Evolutionary conservation across 1,140 invertebrate species (phyloP).

Genomic region (Philaenus spumarius): DNA sequence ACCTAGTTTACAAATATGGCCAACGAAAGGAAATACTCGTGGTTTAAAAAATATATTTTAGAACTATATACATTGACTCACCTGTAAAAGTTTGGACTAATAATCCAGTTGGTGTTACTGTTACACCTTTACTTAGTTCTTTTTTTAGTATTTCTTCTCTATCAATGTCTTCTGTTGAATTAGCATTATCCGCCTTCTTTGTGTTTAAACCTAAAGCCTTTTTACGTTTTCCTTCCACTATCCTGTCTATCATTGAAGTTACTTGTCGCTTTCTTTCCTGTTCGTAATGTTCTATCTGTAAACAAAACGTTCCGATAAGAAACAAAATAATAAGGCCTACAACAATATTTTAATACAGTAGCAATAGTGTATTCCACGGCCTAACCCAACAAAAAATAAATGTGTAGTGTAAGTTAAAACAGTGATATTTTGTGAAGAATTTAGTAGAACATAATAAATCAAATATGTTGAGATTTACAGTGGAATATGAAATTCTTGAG

Average conservation of each 20-base stretch:
- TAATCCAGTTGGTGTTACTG: constrained; percentile 32
- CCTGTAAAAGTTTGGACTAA: constrained; percentile 48
- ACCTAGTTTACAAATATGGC: too few relatives aligned
- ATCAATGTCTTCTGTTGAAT: constrained; percentile 12
- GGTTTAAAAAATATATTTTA: too few relatives aligned
- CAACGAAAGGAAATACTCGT: too few relatives aligned
- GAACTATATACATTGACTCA: constrained; percentile 22
- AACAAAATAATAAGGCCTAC: too few relatives aligned
- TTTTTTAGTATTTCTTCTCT: constrained; percentile 25
- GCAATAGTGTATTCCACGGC: not conserved
- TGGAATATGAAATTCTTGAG: too few relatives aligned
- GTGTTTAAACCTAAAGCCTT: constrained; percentile 45
- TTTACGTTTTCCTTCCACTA: constrained; percentile 56
- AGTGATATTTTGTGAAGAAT: too few relatives aligned
- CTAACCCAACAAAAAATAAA: not conserved
- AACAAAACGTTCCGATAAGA: constrained; percentile 9
- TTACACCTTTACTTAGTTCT: constrained; percentile 22
- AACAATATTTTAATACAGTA: not conserved
- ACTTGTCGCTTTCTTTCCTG: constrained; percentile 52
- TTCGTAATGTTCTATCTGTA: constrained; percentile 45
- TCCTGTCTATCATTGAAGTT: constrained; percentile 47
- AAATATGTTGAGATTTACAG: too few relatives aligned
- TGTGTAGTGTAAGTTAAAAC: not conserved
- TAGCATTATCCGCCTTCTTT: constrained; percentile 35
- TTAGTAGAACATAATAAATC: too few relatives aligned